Conservation (phyloP, 1,140 invertebrate genomes). For the Stratiolaelaps scimitus region DNA sequence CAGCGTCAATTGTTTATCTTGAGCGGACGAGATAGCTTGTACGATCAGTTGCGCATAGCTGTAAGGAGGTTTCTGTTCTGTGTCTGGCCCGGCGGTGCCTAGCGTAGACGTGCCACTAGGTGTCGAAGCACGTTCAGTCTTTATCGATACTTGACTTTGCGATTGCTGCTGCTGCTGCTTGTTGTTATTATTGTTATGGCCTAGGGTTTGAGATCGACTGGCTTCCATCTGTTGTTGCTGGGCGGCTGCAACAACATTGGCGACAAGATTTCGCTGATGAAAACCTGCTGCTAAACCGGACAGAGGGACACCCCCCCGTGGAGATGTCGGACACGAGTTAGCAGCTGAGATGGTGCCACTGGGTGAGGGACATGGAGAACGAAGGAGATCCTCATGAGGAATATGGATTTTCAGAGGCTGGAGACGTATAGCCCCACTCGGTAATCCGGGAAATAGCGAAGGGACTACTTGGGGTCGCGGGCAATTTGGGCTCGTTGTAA, state of each 20-base stretch:
- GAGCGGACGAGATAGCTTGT: conserved; percentile 84
- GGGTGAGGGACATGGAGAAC: conserved; percentile 41
- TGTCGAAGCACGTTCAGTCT: neutral
- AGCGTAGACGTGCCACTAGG: neutral
- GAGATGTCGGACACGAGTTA: conserved; percentile 44
- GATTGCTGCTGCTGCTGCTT: too few species aligned
- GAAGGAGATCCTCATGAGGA: conserved; percentile 23
- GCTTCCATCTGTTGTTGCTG: conserved; percentile 1
- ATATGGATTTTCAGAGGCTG: conserved; percentile 24
- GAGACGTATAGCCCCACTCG: neutral
- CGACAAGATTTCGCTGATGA: conserved; percentile 20
- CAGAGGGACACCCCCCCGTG: conserved; percentile 38
- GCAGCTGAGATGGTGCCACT: conserved; percentile 45
- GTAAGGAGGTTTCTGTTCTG: conserved; percentile 89
- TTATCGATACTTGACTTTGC: neutral
- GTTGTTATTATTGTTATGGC: neutral
- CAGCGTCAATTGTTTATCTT: conserved; percentile 90
- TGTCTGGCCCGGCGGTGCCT: conserved; percentile 37
- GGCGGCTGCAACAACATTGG: neutral
- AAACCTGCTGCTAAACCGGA: neutral
- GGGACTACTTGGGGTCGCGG: too few species aligned
- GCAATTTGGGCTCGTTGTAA: too few species aligned
- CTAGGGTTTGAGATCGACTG: neutral
- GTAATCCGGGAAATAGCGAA: too few species aligned
- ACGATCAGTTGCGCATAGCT: conserved; percentile 97